Evolutionary conservation across 2,113 vertebrate genomes (phyloP).

Genomic region (Nannobrachium achirus): DNA sequence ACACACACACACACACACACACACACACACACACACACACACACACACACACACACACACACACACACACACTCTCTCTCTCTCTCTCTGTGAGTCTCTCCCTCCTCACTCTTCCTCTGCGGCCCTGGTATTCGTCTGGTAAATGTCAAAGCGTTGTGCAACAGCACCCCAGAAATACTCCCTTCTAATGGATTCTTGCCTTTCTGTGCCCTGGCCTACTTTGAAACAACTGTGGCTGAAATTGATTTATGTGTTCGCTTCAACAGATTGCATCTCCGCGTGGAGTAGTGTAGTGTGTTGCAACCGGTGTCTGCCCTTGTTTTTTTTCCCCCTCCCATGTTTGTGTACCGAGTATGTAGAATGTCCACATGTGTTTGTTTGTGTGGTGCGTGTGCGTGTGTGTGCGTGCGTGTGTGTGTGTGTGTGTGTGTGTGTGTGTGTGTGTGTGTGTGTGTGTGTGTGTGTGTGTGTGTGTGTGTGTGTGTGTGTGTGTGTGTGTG

Average conservation of each 20-base stretch:
- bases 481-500: conserved; percentile 1
- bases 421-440: background rate
- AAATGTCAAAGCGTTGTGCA: conserved; percentile 52
- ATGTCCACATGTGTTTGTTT: conserved; percentile 10
- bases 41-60: too few species aligned
- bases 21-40: background rate
- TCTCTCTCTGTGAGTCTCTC: conserved; percentile 24
- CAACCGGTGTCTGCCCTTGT: conserved; percentile 4
- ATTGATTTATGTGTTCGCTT: conserved; percentile 24
- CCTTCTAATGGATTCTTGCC: conserved; percentile 59
- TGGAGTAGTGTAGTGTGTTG: conserved; percentile 18
- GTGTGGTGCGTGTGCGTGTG: conserved; percentile 33
- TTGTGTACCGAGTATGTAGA: background rate
- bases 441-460: background rate
- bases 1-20: too few species aligned
- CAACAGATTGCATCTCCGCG: conserved; percentile 25
- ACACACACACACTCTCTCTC: conserved; percentile 17
- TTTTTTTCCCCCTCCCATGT: background rate
- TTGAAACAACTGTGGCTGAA: conserved; percentile 54
- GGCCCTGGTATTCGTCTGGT: conserved; percentile 45
- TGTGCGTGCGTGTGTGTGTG: background rate
- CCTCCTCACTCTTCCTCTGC: conserved; percentile 13
- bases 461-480: conserved; percentile 12
- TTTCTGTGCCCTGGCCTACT: conserved; percentile 65
- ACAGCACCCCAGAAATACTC: conserved; percentile 22